Conservation (phyloP, 2,888 invertebrate genomes). For the Lasioglossum morio region DNA sequence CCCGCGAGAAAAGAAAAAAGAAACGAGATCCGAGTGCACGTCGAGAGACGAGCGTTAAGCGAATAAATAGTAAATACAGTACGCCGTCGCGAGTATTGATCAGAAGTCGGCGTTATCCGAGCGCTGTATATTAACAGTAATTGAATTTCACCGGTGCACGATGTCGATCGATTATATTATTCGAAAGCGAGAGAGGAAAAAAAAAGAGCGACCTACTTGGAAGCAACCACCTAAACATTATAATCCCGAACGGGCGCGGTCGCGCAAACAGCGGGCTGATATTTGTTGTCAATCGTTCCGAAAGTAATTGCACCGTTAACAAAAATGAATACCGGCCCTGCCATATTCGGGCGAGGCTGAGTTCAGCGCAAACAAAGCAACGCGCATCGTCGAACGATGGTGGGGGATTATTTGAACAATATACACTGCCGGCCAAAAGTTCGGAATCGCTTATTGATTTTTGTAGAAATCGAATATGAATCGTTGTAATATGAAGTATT, state of each 20-base stretch:
- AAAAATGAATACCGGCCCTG: conserved; percentile 40
- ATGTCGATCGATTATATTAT: conserved; percentile 57
- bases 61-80: neutral
- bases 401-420: conserved; percentile 15
- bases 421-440: neutral
- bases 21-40: neutral
- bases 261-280: conserved; percentile 22
- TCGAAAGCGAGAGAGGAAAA: conserved; percentile 3
- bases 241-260: conserved; percentile 37
- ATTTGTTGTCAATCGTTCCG: conserved; percentile 45
- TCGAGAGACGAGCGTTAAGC: neutral
- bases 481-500: no score
- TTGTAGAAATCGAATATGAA: no score
- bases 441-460: no score
- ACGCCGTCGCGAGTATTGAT: conserved; percentile 42
- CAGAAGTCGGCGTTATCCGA: conserved; percentile 43
- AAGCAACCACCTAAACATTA: conserved; percentile 39
- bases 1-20: neutral
- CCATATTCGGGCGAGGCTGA: conserved; percentile 9
- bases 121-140: conserved; percentile 49
- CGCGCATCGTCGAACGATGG: neutral
- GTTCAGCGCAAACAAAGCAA: conserved; percentile 12
- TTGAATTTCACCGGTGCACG: conserved; percentile 53
- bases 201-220: neutral
- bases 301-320: conserved; percentile 52